Evolutionary conservation across 2,113 vertebrate genomes (phyloP).

Genomic region (Scartelaos histophorus): DNA sequence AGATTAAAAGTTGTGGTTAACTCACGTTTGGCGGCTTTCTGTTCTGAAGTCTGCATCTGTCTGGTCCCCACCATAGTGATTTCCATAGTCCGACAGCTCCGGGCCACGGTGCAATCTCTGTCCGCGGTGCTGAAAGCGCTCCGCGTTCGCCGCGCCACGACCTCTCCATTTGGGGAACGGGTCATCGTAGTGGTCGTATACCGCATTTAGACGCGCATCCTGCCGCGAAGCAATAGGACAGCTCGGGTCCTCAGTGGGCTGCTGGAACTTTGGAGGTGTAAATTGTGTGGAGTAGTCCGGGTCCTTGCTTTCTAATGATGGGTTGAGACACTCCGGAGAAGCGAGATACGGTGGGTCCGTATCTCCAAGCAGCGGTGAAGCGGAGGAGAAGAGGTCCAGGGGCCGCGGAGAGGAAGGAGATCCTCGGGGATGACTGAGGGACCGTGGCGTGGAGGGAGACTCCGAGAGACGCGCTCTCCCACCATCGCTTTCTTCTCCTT

Average conservation of each 20-base stretch:
- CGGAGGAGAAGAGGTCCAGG: conserved; percentile 67
- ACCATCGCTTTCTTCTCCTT: conserved; percentile 65
- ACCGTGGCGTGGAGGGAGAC: conserved; percentile 57
- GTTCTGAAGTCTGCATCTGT: conserved; percentile 61
- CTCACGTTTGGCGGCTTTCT: conserved; percentile 72
- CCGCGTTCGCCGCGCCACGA: conserved; percentile 46
- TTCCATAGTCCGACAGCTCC: conserved; percentile 53
- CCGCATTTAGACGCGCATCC: conserved; percentile 46
- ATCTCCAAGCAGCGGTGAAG: conserved; percentile 65
- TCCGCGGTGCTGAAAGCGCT: conserved; percentile 75
- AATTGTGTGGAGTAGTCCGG: conserved; percentile 28
- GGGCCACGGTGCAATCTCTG: conserved; percentile 53
- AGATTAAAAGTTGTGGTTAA: conserved; percentile 36
- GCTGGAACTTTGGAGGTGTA: conserved; percentile 63
- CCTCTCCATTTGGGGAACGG: conserved; percentile 59
- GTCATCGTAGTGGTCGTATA: conserved; percentile 55
- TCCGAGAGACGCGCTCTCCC: conserved; percentile 56
- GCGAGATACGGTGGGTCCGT: conserved; percentile 63
- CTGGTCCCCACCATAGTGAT: conserved; percentile 54
- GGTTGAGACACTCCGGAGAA: conserved; percentile 48
- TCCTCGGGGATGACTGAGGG: conserved; percentile 52
- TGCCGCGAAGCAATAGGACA: conserved; percentile 45
- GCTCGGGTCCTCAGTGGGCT: conserved; percentile 37
- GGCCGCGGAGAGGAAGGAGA: conserved; percentile 58
- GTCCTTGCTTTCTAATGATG: conserved; percentile 35